These are phyloP conservation scores for Hyppa rectilinea DNA, from an alignment of 2,888 invertebrate species.

Conservation along the genomic window DNA sequence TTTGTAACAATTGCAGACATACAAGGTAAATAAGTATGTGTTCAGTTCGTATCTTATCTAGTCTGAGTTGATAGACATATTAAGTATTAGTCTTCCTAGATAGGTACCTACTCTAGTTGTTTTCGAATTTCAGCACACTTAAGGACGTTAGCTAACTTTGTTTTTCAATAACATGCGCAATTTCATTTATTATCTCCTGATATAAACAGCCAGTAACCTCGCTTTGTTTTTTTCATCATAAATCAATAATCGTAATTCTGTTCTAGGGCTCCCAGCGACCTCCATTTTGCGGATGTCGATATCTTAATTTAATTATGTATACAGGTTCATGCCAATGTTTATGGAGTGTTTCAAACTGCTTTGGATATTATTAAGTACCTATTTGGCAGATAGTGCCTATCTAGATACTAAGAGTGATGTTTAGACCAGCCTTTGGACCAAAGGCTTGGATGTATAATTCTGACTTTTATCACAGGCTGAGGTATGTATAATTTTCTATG, in stretches of 20 bases:
- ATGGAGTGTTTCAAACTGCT: background rate
- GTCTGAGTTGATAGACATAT: slow-evolving; percentile 8
- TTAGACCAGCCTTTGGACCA: too few relatives aligned
- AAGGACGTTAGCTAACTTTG: background rate
- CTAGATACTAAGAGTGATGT: background rate
- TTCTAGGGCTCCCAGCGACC: slow-evolving; percentile 1
- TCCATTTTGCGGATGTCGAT: background rate
- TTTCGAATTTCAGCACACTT: slow-evolving; percentile 23
- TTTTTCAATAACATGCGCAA: slow-evolving; percentile 56
- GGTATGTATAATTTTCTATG: background rate
- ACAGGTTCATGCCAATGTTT: background rate
- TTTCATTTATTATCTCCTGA: slow-evolving; percentile 61
- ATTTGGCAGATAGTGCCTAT: background rate
- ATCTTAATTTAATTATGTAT: background rate
- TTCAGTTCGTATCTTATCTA: slow-evolving; percentile 40
- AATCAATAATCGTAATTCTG: slow-evolving; percentile 24
- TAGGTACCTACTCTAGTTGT: slow-evolving; percentile 25
- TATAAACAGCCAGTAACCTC: slow-evolving; percentile 27
- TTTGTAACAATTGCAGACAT: slow-evolving; percentile 18
- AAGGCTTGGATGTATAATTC: too few relatives aligned
- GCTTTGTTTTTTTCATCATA: slow-evolving; percentile 45
- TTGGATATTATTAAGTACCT: background rate
- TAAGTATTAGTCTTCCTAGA: background rate
- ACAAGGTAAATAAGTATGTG: slow-evolving; percentile 5
- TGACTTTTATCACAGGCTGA: too few relatives aligned